Conservation (phyloP, 2,888 invertebrate genomes). For the Spicauda simplicius region DNA sequence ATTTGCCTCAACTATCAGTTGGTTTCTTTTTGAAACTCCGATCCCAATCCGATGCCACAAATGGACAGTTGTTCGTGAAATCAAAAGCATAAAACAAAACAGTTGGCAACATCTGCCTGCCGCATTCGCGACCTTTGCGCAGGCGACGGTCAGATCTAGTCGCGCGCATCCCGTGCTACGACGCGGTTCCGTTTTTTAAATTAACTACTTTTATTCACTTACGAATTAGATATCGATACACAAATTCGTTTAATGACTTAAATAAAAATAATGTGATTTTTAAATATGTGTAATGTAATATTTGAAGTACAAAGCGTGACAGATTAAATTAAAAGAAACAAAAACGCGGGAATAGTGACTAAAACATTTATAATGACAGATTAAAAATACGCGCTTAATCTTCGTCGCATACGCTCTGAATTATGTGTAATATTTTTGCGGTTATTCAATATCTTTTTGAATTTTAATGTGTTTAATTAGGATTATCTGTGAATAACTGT, state of each 20-base stretch:
- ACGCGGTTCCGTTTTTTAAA: slow-evolving; percentile 2
- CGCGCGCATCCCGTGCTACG: slow-evolving; percentile 44
- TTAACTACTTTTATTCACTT: background rate
- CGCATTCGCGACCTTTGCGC: slow-evolving; percentile 51
- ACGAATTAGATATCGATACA: background rate
- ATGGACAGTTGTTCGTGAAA: slow-evolving; percentile 24
- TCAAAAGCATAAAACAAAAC: slow-evolving; percentile 46
- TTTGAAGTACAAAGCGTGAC: background rate
- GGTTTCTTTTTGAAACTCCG: background rate
- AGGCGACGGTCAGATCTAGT: slow-evolving; percentile 48
- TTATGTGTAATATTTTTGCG: background rate
- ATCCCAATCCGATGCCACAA: slow-evolving; percentile 4
- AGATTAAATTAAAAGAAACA: no score
- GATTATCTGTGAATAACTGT: background rate
- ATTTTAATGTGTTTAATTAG: background rate
- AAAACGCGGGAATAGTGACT: background rate
- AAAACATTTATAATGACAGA: no score
- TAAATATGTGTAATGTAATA: background rate
- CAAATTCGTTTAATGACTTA: background rate
- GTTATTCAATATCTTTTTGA: background rate
- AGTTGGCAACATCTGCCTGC: slow-evolving; percentile 54
- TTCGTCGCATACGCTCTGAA: background rate
- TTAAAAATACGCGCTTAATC: no score
- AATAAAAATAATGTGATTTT: background rate
- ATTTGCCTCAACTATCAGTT: no score